These are phyloP conservation scores for Danio albolineatus DNA, from an alignment of 2,797 vertebrate genomes.

Conservation along the genomic window DNA sequence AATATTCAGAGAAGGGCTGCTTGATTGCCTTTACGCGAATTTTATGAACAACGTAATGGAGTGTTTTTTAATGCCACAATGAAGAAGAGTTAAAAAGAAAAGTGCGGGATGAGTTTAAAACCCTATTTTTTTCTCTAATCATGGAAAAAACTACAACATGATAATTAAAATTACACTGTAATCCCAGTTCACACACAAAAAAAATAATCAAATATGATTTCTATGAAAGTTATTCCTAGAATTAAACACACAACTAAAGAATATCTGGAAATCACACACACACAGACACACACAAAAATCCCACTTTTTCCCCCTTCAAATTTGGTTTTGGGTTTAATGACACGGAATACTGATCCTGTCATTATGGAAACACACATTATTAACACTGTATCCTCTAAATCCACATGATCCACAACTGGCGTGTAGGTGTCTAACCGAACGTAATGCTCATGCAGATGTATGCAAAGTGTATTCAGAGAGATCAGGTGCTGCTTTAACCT, in stretches of 20 bases:
- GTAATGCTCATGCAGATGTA: conserved; percentile 83
- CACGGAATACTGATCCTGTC: conserved; percentile 54
- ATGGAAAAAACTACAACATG: neutral
- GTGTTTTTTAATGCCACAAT: conserved; percentile 76
- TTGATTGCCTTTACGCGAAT: conserved; percentile 93
- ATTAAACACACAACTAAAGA: conserved; percentile 6
- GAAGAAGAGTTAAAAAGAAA: conserved; percentile 68
- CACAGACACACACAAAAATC: too few relatives aligned
- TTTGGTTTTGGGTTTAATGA: conserved; percentile 57
- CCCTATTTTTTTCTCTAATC: conserved; percentile 52
- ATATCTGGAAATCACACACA: neutral
- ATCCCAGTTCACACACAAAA: conserved; percentile 63
- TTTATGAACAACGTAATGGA: conserved; percentile 94
- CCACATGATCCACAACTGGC: conserved; percentile 67
- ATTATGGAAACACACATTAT: conserved; percentile 56
- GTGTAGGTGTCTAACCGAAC: conserved; percentile 65
- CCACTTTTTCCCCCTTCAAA: conserved; percentile 29
- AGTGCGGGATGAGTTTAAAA: conserved; percentile 53
- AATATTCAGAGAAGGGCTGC: conserved; percentile 98
- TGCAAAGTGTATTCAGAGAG: conserved; percentile 81
- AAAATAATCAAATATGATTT: conserved; percentile 49
- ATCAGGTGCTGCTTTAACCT: conserved; percentile 86
- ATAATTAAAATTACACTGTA: conserved; percentile 48
- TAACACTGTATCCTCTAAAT: conserved; percentile 59
- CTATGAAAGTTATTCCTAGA: neutral